Evolutionary conservation across 2,113 vertebrate genomes (phyloP).

Genomic region (Grammomys surdaster): DNA sequence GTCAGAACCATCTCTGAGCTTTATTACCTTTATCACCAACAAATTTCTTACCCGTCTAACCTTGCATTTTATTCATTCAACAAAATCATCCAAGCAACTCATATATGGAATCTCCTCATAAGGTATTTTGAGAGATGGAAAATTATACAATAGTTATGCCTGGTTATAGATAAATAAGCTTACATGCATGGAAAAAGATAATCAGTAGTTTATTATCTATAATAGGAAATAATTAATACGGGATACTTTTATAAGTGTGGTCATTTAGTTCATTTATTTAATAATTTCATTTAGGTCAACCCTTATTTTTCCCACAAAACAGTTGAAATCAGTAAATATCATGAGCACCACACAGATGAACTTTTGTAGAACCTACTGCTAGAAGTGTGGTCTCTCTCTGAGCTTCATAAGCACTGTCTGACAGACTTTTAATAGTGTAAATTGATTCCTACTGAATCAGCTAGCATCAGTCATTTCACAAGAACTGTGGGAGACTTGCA

Average conservation of each 20-base stretch:
- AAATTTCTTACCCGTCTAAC: neutral
- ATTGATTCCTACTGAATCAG: neutral
- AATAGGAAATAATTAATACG: neutral
- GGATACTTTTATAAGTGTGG: neutral
- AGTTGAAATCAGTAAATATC: neutral
- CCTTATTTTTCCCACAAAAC: neutral
- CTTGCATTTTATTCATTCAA: constrained; percentile 24
- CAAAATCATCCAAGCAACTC: neutral
- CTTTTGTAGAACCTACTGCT: neutral
- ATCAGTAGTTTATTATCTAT: neutral
- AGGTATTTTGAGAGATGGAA: neutral
- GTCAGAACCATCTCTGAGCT: neutral
- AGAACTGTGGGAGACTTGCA: neutral
- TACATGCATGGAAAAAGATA: neutral
- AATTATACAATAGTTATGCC: neutral
- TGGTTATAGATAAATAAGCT: neutral
- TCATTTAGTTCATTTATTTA: neutral
- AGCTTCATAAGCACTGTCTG: neutral
- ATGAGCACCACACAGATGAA: neutral
- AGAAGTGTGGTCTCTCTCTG: neutral
- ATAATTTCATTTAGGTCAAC: neutral
- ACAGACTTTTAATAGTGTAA: neutral
- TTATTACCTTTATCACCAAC: neutral
- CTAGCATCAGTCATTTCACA: neutral
- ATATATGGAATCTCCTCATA: neutral